Conservation (phyloP, 2,113 vertebrate genomes). For the Benitochromis conjunctus region DNA sequence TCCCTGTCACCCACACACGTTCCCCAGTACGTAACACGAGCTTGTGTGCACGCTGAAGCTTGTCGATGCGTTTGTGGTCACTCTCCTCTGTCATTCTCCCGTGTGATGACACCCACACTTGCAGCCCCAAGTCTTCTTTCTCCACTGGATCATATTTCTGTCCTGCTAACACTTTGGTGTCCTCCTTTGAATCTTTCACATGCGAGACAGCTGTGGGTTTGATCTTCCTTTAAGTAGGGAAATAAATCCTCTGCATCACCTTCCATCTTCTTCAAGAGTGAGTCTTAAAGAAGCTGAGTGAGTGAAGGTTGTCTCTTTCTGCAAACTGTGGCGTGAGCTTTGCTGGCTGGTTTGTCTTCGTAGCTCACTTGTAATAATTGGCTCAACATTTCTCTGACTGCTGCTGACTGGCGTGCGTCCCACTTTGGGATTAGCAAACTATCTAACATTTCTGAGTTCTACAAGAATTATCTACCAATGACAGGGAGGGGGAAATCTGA, state of each 20-base stretch:
- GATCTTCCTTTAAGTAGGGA: rapidly evolving
- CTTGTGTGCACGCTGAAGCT: rapidly evolving
- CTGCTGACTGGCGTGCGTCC: no score
- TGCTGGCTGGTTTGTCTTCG: rapidly evolving
- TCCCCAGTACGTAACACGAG: rapidly evolving
- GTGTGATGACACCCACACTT: neutral
- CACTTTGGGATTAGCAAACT: no score
- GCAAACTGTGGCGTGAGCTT: neutral
- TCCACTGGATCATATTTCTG: rapidly evolving
- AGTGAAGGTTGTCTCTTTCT: neutral
- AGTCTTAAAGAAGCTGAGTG: neutral
- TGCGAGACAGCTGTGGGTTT: neutral
- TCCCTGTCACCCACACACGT: neutral
- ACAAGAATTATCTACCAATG: neutral
- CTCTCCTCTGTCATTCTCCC: neutral
- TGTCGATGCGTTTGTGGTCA: rapidly evolving
- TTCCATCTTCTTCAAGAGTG: neutral
- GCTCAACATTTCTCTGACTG: no score
- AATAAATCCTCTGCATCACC: neutral
- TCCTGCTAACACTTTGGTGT: neutral
- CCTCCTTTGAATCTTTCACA: neutral
- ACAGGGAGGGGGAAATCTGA: rapidly evolving
- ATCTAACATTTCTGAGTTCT: rapidly evolving
- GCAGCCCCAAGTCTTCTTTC: neutral
- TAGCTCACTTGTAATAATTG: neutral